A percentile compares a stretch with the other conserved stretches of the same genome.
Evolutionary conservation across 2,888 invertebrate genomes (phyloP).

Genomic region (Gastrophysa polygoni): DNA sequence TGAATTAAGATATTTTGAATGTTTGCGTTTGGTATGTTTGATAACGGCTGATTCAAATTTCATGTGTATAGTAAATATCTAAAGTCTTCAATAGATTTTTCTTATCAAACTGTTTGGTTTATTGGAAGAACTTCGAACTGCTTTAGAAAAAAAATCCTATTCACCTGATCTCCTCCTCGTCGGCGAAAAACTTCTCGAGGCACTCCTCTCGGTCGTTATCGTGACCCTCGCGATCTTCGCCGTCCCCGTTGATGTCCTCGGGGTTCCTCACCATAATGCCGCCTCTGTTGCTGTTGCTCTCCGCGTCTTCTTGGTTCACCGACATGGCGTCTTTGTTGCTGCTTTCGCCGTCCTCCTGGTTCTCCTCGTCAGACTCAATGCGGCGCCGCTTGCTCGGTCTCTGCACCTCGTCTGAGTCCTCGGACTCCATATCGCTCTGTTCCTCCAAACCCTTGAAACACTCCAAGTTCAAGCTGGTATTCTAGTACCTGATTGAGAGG

Average conservation of each 20-base stretch:
- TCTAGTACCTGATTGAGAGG: not conserved
- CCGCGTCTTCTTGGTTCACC: not conserved
- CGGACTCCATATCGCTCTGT: constrained; percentile 45
- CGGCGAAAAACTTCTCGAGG: not conserved
- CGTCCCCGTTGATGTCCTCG: constrained; percentile 25
- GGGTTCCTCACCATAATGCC: not conserved
- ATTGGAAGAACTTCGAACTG: no score
- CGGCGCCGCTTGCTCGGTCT: constrained; percentile 24
- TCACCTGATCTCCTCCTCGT: constrained; percentile 17
- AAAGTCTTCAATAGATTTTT: no score
- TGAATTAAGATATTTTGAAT: no score
- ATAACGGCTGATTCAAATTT: no score
- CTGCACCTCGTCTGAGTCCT: constrained; percentile 32
- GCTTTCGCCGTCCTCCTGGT: constrained; percentile 11
- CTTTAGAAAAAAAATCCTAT: no score
- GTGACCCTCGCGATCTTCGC: not conserved
- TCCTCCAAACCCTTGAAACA: constrained; percentile 34
- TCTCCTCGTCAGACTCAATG: constrained; percentile 26
- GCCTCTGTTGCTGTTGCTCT: constrained; percentile 7
- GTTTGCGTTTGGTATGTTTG: no score
- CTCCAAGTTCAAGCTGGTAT: not conserved
- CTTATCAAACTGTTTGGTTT: no score
- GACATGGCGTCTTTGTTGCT: not conserved
- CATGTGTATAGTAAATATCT: no score
- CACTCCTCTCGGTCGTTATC: not conserved